These are phyloP conservation scores for Saxidomus purpurata DNA, from an alignment of 1,140 invertebrate species.

Conservation along the genomic window DNA sequence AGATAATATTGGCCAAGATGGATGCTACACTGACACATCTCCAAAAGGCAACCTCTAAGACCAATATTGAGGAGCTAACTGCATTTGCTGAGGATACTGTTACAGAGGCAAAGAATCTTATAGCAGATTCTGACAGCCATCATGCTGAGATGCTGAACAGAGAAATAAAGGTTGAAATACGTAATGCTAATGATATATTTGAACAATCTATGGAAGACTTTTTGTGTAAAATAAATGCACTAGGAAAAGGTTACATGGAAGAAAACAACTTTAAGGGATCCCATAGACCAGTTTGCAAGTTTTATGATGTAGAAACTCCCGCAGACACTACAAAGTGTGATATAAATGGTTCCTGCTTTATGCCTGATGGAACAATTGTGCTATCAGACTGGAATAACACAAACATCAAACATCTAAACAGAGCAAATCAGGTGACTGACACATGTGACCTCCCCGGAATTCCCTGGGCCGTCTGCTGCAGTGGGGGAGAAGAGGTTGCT, in stretches of 20 bases:
- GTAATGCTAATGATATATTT: neutral
- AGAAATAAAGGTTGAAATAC: neutral
- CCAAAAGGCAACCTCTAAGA: neutral
- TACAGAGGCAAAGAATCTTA: neutral
- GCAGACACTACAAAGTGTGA: constrained; percentile 2
- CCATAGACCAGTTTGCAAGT: neutral
- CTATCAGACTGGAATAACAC: constrained; percentile 33
- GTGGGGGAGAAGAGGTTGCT: neutral
- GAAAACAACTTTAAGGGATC: neutral
- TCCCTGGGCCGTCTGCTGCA: constrained; percentile 14
- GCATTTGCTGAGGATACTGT: neutral
- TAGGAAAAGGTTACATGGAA: neutral
- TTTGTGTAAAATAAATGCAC: constrained; percentile 2
- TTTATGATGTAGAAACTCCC: neutral
- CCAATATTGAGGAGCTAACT: neutral
- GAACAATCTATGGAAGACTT: constrained; percentile 1
- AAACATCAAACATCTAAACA: constrained; percentile 8
- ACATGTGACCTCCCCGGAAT: constrained; percentile 1
- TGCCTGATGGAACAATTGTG: constrained; percentile 25
- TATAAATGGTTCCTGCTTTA: constrained; percentile 7
- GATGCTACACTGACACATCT: neutral
- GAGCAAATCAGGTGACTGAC: neutral
- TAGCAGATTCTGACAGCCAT: neutral
- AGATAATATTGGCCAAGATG: neutral
- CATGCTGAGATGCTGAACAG: neutral